phyloP scores from a whole-genome alignment of 2,888 invertebrate species.

The Serrognathus titanus region DNA sequence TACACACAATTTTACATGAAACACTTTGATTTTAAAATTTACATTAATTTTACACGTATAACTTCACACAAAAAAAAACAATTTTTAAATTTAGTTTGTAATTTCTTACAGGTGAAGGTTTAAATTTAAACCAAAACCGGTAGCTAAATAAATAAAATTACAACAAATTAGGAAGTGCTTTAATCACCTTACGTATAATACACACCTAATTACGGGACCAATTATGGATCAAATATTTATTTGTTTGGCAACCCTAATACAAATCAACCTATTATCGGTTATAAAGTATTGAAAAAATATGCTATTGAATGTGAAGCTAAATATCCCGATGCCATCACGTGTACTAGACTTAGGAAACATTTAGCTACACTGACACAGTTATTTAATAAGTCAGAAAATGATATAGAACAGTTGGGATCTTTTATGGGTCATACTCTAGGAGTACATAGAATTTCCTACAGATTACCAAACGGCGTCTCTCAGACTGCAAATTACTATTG shows the following conservation, averaged over 20 bases:
- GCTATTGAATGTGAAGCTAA: conserved; percentile 2
- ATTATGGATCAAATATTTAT: conserved; percentile 2
- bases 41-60: no score
- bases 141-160: no score
- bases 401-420: conserved; percentile 6
- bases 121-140: no score
- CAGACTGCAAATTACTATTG: not conserved
- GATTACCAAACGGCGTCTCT: conserved; percentile 1
- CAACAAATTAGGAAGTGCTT: no score
- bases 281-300: conserved; percentile 6
- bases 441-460: conserved; percentile 1
- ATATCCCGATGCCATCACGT: conserved; percentile 1
- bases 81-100: no score
- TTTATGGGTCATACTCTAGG: conserved; percentile 10
- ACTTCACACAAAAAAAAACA: no score
- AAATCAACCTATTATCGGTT: conserved; percentile 2
- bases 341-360: conserved; percentile 5
- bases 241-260: conserved; percentile 4
- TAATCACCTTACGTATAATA: no score
- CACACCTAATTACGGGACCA: no score
- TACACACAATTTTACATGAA: no score
- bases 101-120: no score
- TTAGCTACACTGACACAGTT: conserved; percentile 6
- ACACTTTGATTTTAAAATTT: no score
- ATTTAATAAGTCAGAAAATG: conserved; percentile 6